Evolutionary conservation across 2,797 vertebrate species (phyloP), one percentile per base, ranked within the genome.

Genomic region (Antennarius maculatus): DNA sequence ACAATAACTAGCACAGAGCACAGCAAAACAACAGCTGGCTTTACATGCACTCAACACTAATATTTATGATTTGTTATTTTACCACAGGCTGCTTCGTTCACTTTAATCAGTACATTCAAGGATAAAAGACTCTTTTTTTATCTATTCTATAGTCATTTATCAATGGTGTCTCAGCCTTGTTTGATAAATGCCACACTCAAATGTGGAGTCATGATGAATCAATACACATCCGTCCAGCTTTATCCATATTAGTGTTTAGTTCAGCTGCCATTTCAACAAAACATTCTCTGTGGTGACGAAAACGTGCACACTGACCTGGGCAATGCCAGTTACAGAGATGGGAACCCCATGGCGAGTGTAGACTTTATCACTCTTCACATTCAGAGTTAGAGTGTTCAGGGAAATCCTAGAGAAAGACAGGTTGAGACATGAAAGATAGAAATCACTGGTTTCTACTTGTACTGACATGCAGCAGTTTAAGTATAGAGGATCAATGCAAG

Each of bases 321-420:
- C 96, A 15, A 97, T 96, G 49, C 96, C 96, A 0, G 96, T 97
- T 59, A 97, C 96, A 1, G 96, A 97, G 84, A 97, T 92, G 57
- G 96, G 96, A 15, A 97, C 96, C 0, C 96, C 96, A 3, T 96
- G 96, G 7, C 96, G 94, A 0, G 96, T 97, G 85, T 97, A 97
- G 28, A 97, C 96, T 85, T 96, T 97, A 80, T 97, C 96, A 53
- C 96, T 97, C 91, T 96, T 97, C 73, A 97, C 96, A 52, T 96
- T 97, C 81, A 97, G 93, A 27, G 96, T 97, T 88, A 97, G 83
- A 5, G 95, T 97, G 91, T 97, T 97, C 73, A 97, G 91, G 64
- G 96, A 96, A 84, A 97, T 97, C 92, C 96, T 97, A 72, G 6
- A 14, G 72, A 28, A 14, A 63, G 45, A 29, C 43, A 18, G 28